phyloP scores from a whole-genome alignment of 2,113 vertebrate genomes.

The Ophiodon elongatus region DNA sequence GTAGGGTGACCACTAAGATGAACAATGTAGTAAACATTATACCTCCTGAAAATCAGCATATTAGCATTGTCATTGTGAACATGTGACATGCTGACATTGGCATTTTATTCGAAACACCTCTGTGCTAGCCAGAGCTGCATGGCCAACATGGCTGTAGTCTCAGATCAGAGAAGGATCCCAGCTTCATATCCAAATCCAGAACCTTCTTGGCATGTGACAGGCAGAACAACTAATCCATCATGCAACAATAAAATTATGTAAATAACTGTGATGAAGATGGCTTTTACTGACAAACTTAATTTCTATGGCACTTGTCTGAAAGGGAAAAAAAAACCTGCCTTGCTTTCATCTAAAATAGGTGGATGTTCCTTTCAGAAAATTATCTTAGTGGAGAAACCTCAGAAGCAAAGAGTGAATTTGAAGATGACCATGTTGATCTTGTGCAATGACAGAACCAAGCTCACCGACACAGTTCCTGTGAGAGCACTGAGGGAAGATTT shows the following conservation, averaged over 20 bases:
- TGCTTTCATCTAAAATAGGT: not conserved
- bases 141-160: too few relatives aligned
- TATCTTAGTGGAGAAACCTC: not conserved
- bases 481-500: not conserved
- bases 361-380: not conserved
- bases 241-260: not conserved
- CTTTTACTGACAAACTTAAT: constrained; percentile 17
- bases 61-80: not conserved
- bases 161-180: not conserved
- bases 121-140: too few relatives aligned
- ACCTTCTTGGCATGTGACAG: not conserved
- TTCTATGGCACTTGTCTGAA: not conserved
- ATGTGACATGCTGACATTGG: too few relatives aligned
- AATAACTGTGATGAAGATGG: not conserved
- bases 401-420: not conserved
- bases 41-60: not conserved
- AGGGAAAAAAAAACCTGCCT: not conserved
- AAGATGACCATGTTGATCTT: not conserved
- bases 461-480: not conserved
- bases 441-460: not conserved
- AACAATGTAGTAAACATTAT: not conserved
- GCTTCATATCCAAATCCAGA: not conserved
- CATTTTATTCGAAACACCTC: not conserved
- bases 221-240: not conserved
- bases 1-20: not conserved